phyloP scores from a whole-genome alignment of 1,140 invertebrate genomes.

The Bathynomus jamesi region DNA sequence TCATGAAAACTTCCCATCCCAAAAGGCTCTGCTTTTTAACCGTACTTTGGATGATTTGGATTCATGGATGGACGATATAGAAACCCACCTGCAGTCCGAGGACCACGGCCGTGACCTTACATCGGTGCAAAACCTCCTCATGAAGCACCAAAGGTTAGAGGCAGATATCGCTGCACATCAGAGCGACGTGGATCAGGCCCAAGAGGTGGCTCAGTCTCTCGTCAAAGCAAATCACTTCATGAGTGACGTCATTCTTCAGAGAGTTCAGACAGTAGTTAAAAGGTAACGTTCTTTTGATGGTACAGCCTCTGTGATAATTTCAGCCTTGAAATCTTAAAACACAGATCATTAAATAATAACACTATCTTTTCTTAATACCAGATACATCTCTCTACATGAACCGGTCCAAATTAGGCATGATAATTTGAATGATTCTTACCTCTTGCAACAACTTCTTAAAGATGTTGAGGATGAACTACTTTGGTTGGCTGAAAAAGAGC shows the following conservation, averaged over 20 bases:
- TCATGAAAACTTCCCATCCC: too few species aligned
- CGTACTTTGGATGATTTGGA: conserved; percentile 81
- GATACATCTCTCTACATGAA: conserved; percentile 74
- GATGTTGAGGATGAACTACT: conserved; percentile 79
- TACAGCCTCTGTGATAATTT: not conserved
- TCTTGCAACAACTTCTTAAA: conserved; percentile 65
- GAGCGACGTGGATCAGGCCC: conserved; percentile 40
- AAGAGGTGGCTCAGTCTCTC: conserved; percentile 64
- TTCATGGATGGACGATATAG: conserved; percentile 80
- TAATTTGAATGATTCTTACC: conserved; percentile 76
- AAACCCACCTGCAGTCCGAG: conserved; percentile 67
- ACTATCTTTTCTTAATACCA: conserved; percentile 36
- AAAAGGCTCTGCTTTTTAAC: conserved; percentile 68
- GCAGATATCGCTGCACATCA: conserved; percentile 67
- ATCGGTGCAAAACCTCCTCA: conserved; percentile 72
- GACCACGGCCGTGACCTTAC: conserved; percentile 72
- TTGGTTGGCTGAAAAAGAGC: conserved; percentile 78
- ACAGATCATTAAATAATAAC: not conserved
- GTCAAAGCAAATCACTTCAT: conserved; percentile 71
- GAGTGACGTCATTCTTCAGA: conserved; percentile 68
- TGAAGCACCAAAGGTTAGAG: conserved; percentile 69
- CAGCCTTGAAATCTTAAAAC: not conserved
- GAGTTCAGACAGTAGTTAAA: conserved; percentile 59
- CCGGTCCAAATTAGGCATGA: conserved; percentile 81
- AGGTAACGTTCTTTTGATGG: conserved; percentile 43